Conservation (phyloP, 2,113 vertebrate genomes). For the Anarhynchus alexandrinus region DNA sequence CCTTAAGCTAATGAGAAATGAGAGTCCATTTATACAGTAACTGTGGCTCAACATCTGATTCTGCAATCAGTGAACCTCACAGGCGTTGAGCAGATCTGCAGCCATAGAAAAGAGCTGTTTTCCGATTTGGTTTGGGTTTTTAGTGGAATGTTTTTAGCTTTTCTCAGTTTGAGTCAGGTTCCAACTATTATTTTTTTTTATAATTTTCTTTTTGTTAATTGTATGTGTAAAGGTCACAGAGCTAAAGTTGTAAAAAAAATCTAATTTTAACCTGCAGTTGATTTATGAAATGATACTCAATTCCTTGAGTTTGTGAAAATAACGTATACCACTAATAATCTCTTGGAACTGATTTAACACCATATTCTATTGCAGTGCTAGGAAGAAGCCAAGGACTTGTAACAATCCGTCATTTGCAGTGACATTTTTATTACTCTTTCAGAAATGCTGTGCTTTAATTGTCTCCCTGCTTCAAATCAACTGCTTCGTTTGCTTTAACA, state of each 20-base stretch:
- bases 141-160: not conserved
- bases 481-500: constrained; percentile 17
- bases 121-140: not conserved
- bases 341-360: constrained; percentile 59
- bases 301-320: constrained; percentile 39
- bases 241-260: not conserved
- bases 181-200: not conserved
- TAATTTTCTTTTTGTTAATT: constrained; percentile 3
- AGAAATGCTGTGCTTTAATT: constrained; percentile 65
- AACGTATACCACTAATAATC: constrained; percentile 57
- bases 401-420: constrained; percentile 55
- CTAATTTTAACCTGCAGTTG: constrained; percentile 23
- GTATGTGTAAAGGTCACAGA: not conserved
- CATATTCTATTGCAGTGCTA: constrained; percentile 7
- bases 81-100: not conserved
- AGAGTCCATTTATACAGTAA: not conserved
- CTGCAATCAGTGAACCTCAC: not conserved
- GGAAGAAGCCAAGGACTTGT: constrained; percentile 63
- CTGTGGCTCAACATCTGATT: not conserved
- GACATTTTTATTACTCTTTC: constrained; percentile 67
- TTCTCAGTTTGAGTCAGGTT: not conserved
- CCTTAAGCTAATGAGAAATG: not conserved
- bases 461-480: constrained; percentile 58
- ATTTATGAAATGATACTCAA: constrained; percentile 43
- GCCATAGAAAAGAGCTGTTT: not conserved